Conservation (phyloP, 2,113 vertebrate species). For the Mastomys coucha region DNA sequence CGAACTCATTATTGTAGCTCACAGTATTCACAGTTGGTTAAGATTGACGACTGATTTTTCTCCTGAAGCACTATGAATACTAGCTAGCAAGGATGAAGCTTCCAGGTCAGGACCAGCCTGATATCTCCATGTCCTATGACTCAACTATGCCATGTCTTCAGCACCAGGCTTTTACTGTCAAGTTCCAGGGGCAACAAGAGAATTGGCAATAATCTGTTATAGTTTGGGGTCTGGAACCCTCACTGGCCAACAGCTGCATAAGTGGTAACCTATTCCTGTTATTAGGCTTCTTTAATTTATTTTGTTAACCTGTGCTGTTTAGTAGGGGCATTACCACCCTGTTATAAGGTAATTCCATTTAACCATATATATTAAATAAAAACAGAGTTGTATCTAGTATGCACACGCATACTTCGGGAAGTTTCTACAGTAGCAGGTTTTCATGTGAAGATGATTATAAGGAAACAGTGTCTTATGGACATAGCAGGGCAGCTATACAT, state of each 20-base stretch:
- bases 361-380: background rate
- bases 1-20: background rate
- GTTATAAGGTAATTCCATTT: background rate
- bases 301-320: background rate
- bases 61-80: background rate
- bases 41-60: background rate
- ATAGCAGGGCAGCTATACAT: background rate
- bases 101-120: background rate
- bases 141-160: background rate
- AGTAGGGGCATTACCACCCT: background rate
- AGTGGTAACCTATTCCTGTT: background rate
- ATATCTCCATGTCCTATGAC: background rate
- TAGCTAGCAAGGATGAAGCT: background rate
- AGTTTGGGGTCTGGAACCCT: background rate
- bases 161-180: background rate
- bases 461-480: background rate
- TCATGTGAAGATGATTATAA: background rate
- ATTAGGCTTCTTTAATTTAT: background rate
- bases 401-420: too few relatives aligned
- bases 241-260: background rate
- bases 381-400: background rate
- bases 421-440: background rate
- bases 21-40: background rate
- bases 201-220: background rate
- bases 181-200: background rate